Evolutionary conservation across 2,113 vertebrate species (phyloP).

Genomic region (Perccottus glenii): DNA sequence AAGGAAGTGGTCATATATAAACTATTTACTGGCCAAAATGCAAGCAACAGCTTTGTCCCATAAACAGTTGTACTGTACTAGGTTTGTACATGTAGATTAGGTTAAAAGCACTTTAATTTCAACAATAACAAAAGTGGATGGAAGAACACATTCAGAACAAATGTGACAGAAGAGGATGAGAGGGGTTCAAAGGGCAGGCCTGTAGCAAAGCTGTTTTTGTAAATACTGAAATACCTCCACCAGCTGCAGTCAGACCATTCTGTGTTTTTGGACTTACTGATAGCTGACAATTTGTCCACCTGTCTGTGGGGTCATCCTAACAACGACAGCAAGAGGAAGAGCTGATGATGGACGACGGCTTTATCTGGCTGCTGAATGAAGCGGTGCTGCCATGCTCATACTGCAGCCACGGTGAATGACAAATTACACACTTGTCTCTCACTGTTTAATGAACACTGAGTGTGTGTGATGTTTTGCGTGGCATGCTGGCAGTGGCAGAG

Average conservation of each 20-base stretch:
- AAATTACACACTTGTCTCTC: conserved; percentile 47
- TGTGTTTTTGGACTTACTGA: conserved; percentile 6
- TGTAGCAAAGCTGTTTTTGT: conserved; percentile 2
- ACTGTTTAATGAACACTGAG: conserved; percentile 44
- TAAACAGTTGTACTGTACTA: background rate
- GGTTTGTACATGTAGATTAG: background rate
- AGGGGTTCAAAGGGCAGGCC: background rate
- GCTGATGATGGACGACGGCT: conserved; percentile 23
- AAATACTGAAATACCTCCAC: background rate
- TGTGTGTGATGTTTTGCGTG: conserved; percentile 28
- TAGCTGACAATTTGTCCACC: conserved; percentile 10
- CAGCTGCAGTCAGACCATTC: conserved; percentile 24
- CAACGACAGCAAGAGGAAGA: conserved; percentile 8
- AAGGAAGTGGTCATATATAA: too few species aligned
- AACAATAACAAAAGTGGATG: too few species aligned
- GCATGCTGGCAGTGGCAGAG: background rate
- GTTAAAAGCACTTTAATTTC: conserved; percentile 3
- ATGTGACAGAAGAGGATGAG: too few species aligned
- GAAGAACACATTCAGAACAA: too few species aligned
- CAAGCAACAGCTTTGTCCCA: background rate
- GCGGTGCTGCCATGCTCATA: background rate
- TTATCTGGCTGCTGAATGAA: conserved; percentile 45
- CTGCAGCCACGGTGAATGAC: conserved; percentile 35
- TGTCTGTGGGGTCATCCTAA: conserved; percentile 22
- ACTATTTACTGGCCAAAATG: background rate